Evolutionary conservation across 2,797 vertebrate species (phyloP).

Genomic region (Eulemur mongoz): DNA sequence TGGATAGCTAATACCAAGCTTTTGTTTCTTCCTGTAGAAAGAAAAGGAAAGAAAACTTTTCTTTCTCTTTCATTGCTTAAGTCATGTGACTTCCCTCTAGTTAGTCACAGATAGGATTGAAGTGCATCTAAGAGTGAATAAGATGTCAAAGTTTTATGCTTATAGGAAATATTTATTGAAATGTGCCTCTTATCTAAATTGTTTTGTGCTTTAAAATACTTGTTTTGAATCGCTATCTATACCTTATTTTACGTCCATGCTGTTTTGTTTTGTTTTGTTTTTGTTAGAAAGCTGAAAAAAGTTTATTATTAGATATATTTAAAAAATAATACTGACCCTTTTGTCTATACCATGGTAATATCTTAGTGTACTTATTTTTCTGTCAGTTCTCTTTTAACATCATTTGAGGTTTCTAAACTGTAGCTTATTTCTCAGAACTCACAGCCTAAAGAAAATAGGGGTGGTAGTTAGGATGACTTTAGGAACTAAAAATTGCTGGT

Average conservation of each 20-base stretch:
- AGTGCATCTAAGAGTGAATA: slow-evolving; percentile 78
- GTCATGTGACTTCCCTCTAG: slow-evolving; percentile 92
- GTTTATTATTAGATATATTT: slow-evolving; percentile 21
- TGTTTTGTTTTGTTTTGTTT: background rate
- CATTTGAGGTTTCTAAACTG: slow-evolving; percentile 74
- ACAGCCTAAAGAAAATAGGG: slow-evolving; percentile 50
- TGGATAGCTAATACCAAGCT: slow-evolving; percentile 89
- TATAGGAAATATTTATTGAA: slow-evolving; percentile 62
- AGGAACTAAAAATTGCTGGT: slow-evolving; percentile 55
- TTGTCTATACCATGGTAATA: background rate
- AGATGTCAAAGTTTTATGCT: slow-evolving; percentile 64
- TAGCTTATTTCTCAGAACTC: slow-evolving; percentile 77
- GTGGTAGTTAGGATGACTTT: slow-evolving; percentile 62
- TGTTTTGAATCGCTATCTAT: slow-evolving; percentile 47
- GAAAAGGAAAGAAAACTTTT: slow-evolving; percentile 84
- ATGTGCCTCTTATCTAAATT: slow-evolving; percentile 40
- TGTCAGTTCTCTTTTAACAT: slow-evolving; percentile 57
- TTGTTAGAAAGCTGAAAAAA: slow-evolving; percentile 49
- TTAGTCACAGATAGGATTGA: slow-evolving; percentile 84
- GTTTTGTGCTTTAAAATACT: slow-evolving; percentile 39
- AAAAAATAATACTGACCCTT: slow-evolving; percentile 33
- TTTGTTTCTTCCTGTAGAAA: slow-evolving; percentile 91
- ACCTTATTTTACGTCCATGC: background rate
- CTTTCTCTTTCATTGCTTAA: slow-evolving; percentile 84
- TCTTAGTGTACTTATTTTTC: slow-evolving; percentile 39